Evolutionary conservation across 2,888 invertebrate species (phyloP).

Genomic region (Zaprionus bogoriensis): DNA sequence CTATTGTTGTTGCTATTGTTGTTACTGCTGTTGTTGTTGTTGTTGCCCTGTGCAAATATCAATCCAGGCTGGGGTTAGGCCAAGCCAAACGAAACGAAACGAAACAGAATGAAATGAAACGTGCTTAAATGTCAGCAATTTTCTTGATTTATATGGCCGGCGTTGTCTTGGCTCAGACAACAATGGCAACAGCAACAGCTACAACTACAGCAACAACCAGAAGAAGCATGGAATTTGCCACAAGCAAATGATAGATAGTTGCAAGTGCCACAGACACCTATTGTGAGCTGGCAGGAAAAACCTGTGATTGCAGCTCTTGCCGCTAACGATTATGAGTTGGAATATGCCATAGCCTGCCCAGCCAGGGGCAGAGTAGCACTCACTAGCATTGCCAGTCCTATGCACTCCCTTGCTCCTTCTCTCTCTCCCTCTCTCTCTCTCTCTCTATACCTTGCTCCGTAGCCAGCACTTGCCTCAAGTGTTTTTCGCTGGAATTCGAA

Average conservation of each 20-base stretch:
- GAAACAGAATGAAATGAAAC: conserved; percentile 61
- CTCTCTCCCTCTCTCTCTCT: too few species aligned
- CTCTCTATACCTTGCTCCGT: too few species aligned
- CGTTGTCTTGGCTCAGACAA: conserved; percentile 63
- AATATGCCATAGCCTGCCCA: neutral
- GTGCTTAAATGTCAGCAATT: conserved; percentile 79
- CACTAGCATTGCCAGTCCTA: too few species aligned
- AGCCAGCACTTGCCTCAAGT: conserved; percentile 39
- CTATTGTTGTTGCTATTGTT: conserved; percentile 33
- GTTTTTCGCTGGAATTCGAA: conserved; percentile 38
- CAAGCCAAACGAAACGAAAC: conserved; percentile 25
- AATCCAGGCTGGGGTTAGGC: conserved; percentile 19
- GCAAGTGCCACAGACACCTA: conserved; percentile 61
- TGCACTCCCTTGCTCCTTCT: too few species aligned
- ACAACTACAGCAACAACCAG: conserved; percentile 10
- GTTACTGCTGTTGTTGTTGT: conserved; percentile 35
- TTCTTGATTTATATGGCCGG: conserved; percentile 75
- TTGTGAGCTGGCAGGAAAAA: conserved; percentile 26
- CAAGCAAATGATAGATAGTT: conserved; percentile 54
- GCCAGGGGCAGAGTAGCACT: too few species aligned
- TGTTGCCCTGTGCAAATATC: conserved; percentile 58
- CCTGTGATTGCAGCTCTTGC: conserved; percentile 50
- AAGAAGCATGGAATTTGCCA: conserved; percentile 34
- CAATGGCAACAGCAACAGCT: conserved; percentile 55
- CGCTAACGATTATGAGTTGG: conserved; percentile 61